A percentile compares a stretch with the other conserved stretches of the same genome.
phyloP scores from a whole-genome alignment of 2,113 vertebrate species.

The Trichomycterus rosablanca region DNA sequence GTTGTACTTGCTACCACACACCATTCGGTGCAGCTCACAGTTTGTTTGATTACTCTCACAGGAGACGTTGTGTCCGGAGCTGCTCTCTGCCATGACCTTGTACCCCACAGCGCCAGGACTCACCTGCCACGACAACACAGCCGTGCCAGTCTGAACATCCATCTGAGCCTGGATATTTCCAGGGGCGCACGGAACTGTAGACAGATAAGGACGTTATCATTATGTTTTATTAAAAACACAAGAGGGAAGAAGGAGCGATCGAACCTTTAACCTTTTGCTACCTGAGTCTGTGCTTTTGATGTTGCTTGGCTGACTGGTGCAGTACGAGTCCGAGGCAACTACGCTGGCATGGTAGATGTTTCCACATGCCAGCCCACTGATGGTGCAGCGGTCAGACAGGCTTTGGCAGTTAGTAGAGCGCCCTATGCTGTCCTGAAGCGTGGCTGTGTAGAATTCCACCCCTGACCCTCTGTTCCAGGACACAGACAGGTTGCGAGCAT shows the following conservation, averaged over 20 bases:
- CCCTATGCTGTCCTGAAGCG: slow-evolving; percentile 50
- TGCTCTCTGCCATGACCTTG: slow-evolving; percentile 26
- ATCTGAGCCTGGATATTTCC: slow-evolving; percentile 46
- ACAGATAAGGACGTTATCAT: slow-evolving; percentile 20
- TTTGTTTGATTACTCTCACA: slow-evolving; percentile 49
- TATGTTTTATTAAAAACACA: neutral
- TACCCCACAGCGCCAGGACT: slow-evolving; percentile 56
- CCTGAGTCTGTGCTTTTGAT: slow-evolving; percentile 52
- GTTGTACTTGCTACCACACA: slow-evolving; percentile 61
- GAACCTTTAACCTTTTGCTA: slow-evolving; percentile 24
- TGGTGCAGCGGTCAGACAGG: slow-evolving; percentile 50
- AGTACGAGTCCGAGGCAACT: slow-evolving; percentile 62
- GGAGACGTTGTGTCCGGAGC: slow-evolving; percentile 33
- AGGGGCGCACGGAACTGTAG: slow-evolving; percentile 60
- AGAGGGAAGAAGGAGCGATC: neutral
- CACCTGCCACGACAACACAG: slow-evolving; percentile 54
- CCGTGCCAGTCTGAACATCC: slow-evolving; percentile 50
- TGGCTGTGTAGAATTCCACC: slow-evolving; percentile 61
- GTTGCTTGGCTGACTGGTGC: slow-evolving; percentile 54
- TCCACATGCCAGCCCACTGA: slow-evolving; percentile 62
- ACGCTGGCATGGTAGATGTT: slow-evolving; percentile 61
- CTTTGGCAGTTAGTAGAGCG: slow-evolving; percentile 58
- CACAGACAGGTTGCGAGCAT: slow-evolving; percentile 47
- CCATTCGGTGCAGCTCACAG: slow-evolving; percentile 55
- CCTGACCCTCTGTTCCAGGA: slow-evolving; percentile 61